A percentile compares a stretch with the other conserved stretches of the same genome.
Conservation (phyloP, 1,140 invertebrate species). For the Lycorma delicatula region DNA sequence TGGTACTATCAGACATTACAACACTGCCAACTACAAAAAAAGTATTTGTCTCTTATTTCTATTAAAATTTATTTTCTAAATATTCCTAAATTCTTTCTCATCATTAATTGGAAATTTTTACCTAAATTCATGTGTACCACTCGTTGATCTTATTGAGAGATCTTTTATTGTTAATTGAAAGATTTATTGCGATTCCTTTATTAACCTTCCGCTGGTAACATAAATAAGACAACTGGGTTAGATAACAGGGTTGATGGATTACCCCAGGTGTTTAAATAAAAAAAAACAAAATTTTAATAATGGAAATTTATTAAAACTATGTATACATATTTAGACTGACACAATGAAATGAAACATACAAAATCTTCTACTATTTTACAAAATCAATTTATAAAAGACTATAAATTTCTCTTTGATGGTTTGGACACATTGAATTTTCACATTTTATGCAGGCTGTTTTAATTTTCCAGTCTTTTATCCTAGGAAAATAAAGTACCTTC, state of each 20-base stretch:
- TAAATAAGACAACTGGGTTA: not conserved
- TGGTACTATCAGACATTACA: too few species aligned
- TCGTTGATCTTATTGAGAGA: too few species aligned
- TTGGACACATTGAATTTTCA: not conserved
- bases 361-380: not conserved
- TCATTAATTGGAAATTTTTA: too few species aligned
- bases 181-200: too few species aligned
- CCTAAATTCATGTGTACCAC: too few species aligned
- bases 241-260: not conserved
- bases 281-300: not conserved
- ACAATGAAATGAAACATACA: not conserved
- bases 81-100: too few species aligned
- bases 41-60: too few species aligned
- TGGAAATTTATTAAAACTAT: not conserved
- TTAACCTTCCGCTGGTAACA: not conserved
- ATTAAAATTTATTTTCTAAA: too few species aligned
- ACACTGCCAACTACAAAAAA: too few species aligned
- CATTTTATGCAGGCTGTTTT: not conserved
- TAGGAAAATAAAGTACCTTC: not conserved
- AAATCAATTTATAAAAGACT: not conserved
- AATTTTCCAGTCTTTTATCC: not conserved
- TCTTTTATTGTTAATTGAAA: too few species aligned
- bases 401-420: not conserved
- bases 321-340: not conserved
- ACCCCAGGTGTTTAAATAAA: not conserved